Conservation (phyloP, 2,113 vertebrate genomes). For the Herpailurus yagouaroundi region DNA sequence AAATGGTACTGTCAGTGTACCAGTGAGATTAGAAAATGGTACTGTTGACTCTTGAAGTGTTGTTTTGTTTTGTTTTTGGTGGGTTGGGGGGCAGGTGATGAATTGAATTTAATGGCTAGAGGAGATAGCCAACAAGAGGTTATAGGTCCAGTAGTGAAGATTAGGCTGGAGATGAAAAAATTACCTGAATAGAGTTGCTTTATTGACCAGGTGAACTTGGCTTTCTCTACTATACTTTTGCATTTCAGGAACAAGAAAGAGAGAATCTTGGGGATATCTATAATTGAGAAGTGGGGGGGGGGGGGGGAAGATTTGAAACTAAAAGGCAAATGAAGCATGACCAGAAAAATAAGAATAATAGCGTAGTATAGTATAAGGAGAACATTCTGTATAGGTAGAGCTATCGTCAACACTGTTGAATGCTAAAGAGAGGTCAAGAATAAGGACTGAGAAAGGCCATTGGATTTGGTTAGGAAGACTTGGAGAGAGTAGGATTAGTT, state of each 20-base stretch:
- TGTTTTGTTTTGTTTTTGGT: neutral
- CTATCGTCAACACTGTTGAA: neutral
- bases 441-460: neutral
- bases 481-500: conserved; percentile 17
- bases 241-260: neutral
- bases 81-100: neutral
- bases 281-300: neutral
- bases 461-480: neutral
- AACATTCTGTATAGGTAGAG: neutral
- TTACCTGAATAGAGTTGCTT: neutral
- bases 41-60: neutral
- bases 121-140: neutral
- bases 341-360: neutral
- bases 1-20: neutral
- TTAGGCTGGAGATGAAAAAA: neutral
- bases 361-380: neutral
- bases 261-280: neutral
- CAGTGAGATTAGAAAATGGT: neutral
- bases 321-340: neutral
- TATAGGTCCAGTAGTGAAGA: neutral
- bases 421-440: neutral
- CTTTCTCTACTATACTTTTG: neutral
- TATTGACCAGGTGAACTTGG: neutral
- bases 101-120: conserved; percentile 21
- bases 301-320: conserved; percentile 7